Conservation (phyloP, 2,888 invertebrate species). For the Camponotus fellah region DNA sequence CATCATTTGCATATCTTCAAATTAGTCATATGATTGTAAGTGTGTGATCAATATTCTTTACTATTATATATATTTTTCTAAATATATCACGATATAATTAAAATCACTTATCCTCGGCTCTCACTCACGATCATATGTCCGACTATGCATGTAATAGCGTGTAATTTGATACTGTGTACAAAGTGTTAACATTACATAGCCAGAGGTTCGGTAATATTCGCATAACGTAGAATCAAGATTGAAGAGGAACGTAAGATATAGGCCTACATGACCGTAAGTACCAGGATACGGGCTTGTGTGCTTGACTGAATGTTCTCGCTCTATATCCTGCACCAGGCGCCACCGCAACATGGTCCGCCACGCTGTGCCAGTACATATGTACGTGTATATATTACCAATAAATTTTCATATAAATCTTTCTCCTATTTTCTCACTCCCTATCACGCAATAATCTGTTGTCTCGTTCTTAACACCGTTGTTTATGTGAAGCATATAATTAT, state of each 20-base stretch:
- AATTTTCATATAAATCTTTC: constrained; percentile 76
- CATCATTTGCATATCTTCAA: not conserved
- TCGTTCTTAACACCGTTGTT: constrained; percentile 27
- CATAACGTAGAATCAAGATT: constrained; percentile 64
- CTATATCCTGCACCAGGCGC: constrained; percentile 77
- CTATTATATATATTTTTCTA: not conserved
- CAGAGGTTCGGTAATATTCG: constrained; percentile 66
- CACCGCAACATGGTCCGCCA: constrained; percentile 80
- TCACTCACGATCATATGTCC: not conserved
- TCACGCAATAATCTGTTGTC: constrained; percentile 50
- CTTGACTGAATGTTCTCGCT: constrained; percentile 68
- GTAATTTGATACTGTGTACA: constrained; percentile 21
- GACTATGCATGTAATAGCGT: not conserved
- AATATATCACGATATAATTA: constrained; percentile 1
- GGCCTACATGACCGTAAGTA: constrained; percentile 75
- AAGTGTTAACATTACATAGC: constrained; percentile 64
- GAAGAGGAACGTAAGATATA: constrained; percentile 68
- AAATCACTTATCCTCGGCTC: not conserved
- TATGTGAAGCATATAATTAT: constrained; percentile 26
- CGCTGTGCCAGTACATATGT: constrained; percentile 74
- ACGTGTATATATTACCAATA: constrained; percentile 73
- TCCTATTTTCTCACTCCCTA: constrained; percentile 60
- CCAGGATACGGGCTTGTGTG: constrained; percentile 67
- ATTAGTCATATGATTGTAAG: not conserved
- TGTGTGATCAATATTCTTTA: not conserved